Base-by-base conservation (phyloP, 2,797 vertebrate genomes). In the Geotrypetes seraphini region DNA sequence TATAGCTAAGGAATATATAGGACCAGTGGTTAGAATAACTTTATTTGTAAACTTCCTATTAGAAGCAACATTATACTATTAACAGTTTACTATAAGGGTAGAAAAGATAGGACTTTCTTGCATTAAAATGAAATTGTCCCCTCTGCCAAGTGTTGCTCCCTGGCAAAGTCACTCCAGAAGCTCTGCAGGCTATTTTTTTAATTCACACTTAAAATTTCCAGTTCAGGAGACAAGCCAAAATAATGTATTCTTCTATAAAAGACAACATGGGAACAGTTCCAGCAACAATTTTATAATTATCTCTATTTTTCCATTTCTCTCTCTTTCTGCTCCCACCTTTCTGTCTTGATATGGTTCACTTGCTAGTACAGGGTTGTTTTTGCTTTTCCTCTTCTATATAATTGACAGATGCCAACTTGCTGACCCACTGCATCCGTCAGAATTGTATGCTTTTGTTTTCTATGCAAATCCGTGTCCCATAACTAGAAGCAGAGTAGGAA, bases 131-230 rank as follows among this genome's bases (percentile, higher is more conserved):
- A 78, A 73, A 74, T 50, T 43, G 62, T 66, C 50, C 53, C 66
- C 53, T 73, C 51, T 49, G 40, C 22, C 35, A 51, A 60, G 13
- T 1, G 28, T 29, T 68, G 47, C 40, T 60, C 57, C 57, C 53
- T 47, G 54, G 67, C 49, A 63, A 53, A 55, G 12, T 36, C 10
- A 18, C 47, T 74, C 47, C 49, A 72, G 56, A 61, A 61, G 64
- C 74, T 53, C 78, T 83, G 76, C 72, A 73, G 72, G 75, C 28
- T 33, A 50, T 59, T 73, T 79, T n/a, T 80, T 80, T 71, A 83
- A 82, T 81, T 77, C 71, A 66, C 72, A 75, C 71, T 75, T 75
- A 64, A 39, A n/a, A 53, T 76, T 81, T 79, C 75, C 76, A 78
- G 71, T 75, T 75, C 69, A 80, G 63, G 42, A 76, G 42, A 47